phyloP scores from a whole-genome alignment of 2,113 vertebrate species.

The Mugil cephalus region DNA sequence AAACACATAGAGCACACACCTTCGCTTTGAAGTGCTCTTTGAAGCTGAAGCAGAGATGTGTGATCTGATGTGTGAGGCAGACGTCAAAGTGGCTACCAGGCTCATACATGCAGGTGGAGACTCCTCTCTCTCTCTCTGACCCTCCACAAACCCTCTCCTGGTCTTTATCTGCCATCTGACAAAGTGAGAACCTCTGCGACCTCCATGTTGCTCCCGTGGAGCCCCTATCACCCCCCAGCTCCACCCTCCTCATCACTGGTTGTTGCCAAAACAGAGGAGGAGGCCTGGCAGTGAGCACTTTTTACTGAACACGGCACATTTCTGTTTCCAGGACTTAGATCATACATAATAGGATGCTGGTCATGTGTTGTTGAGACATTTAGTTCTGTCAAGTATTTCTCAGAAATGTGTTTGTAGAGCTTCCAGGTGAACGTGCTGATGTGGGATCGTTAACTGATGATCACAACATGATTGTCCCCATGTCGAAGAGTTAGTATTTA shows the following conservation, averaged over 20 bases:
- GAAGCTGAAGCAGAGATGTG: constrained; percentile 40
- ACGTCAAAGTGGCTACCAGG: background rate
- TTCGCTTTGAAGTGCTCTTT: constrained; percentile 51
- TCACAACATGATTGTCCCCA: no score
- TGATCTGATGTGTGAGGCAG: constrained; percentile 20
- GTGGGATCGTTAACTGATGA: no score
- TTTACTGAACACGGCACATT: background rate
- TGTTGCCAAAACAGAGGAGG: constrained; percentile 48
- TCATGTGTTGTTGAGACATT: no score
- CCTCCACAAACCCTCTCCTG: background rate
- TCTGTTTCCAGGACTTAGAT: background rate
- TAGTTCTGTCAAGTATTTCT: no score
- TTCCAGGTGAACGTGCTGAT: no score
- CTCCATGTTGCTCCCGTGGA: constrained; percentile 16
- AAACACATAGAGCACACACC: constrained; percentile 31
- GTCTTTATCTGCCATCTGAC: constrained; percentile 47
- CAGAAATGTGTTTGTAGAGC: no score
- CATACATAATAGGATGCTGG: background rate
- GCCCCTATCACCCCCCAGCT: constrained; percentile 44
- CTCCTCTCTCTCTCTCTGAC: constrained; percentile 3
- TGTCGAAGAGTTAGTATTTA: no score
- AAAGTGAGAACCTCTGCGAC: constrained; percentile 43
- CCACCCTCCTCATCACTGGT: background rate
- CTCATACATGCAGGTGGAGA: constrained; percentile 30
- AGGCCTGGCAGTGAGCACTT: background rate